Conservation (phyloP, 2,888 invertebrate genomes). For the Nemurella pictetii region DNA sequence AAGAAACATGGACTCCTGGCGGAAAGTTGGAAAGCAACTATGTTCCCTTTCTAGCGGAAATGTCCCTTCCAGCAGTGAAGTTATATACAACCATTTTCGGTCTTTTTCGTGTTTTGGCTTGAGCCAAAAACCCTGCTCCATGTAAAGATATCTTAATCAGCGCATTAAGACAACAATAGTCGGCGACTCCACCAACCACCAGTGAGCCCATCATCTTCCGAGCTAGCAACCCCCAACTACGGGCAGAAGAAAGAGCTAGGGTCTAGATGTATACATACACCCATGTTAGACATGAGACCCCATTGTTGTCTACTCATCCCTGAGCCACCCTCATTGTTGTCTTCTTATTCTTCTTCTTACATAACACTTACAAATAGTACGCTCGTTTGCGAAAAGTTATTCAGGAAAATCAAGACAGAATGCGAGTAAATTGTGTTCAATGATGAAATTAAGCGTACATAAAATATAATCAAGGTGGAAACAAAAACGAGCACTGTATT, state of each 20-base stretch:
- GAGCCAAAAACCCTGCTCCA: conserved; percentile 18
- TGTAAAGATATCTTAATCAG: conserved; percentile 16
- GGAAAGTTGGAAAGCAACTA: neutral
- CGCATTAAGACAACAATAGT: conserved; percentile 19
- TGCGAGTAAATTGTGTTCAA: neutral
- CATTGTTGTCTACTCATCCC: conserved; percentile 11
- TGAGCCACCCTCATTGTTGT: conserved; percentile 16
- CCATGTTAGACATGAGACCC: neutral
- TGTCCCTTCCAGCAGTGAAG: neutral
- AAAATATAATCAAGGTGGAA: neutral
- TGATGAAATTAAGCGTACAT: neutral
- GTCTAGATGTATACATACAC: neutral
- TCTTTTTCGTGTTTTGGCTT: conserved; percentile 6
- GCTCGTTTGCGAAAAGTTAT: conserved; percentile 7
- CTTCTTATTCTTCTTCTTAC: conserved; percentile 18
- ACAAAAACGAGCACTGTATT: neutral
- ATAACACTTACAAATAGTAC: conserved; percentile 24
- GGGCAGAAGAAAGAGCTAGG: conserved; percentile 2
- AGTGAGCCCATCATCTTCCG: neutral
- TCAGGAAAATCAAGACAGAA: neutral
- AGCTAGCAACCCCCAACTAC: neutral
- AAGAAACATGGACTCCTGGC: neutral
- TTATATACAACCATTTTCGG: conserved; percentile 15
- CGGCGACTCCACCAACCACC: neutral
- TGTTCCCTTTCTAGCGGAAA: neutral